Percentiles rank a stretch among this genome's conserved stretches.
These are phyloP conservation scores for Ceryle rudis DNA, from an alignment of 2,797 vertebrate genomes.

Conservation along the genomic window DNA sequence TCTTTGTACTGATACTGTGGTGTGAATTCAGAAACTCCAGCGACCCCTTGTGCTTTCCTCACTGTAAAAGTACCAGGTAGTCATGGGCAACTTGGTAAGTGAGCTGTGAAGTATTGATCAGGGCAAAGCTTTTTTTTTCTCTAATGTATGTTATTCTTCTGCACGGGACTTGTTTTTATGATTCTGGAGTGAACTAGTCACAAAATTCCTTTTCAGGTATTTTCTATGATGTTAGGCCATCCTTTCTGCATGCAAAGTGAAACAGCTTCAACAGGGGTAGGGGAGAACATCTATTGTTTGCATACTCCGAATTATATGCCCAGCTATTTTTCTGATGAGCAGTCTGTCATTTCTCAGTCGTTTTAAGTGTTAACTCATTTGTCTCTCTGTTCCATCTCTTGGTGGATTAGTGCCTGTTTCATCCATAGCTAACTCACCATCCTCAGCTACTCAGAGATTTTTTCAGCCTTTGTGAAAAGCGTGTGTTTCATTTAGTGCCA, in stretches of 20 bases:
- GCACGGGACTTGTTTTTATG: background rate
- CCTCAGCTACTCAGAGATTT: background rate
- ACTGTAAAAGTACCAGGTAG: background rate
- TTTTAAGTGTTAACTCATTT: background rate
- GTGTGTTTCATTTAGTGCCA: background rate
- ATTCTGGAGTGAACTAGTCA: background rate
- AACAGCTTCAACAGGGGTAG: background rate
- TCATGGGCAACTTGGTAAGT: background rate
- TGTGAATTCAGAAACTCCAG: background rate
- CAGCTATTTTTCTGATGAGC: background rate
- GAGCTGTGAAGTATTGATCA: background rate
- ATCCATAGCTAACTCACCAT: background rate
- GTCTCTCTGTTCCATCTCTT: background rate
- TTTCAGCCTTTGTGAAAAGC: background rate
- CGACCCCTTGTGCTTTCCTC: background rate
- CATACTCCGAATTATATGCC: background rate
- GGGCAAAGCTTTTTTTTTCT: background rate
- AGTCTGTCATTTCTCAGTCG: background rate
- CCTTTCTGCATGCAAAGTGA: background rate
- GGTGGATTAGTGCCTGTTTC: background rate
- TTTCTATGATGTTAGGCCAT: background rate
- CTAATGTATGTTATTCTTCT: background rate
- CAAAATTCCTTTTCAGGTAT: background rate
- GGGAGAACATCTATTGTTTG: background rate
- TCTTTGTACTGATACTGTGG: background rate